These are phyloP conservation scores for Campopleginae sp. DNA, from an alignment of 2,888 invertebrate species.

Conservation along the genomic window DNA sequence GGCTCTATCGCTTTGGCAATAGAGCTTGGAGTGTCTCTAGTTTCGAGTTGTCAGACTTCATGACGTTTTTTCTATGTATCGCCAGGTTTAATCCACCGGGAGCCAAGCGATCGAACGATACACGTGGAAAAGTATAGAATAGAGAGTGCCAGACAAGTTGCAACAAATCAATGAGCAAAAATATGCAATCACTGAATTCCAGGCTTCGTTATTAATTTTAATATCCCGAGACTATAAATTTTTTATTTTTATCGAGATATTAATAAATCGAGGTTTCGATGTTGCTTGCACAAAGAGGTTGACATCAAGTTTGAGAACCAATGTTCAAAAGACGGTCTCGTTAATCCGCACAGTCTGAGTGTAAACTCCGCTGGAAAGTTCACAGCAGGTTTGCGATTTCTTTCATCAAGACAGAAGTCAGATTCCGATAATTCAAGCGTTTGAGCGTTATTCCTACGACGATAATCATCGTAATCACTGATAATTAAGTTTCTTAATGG, in stretches of 20 bases:
- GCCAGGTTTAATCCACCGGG: constrained; percentile 24
- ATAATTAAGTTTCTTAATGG: not conserved
- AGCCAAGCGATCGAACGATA: constrained; percentile 58
- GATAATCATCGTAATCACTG: constrained; percentile 7
- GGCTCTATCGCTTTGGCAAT: constrained; percentile 29
- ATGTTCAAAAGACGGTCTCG: not conserved
- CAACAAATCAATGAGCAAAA: constrained; percentile 39
- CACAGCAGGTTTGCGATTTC: constrained; percentile 18
- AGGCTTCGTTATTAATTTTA: not conserved
- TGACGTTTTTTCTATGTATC: constrained; percentile 41
- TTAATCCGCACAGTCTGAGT: constrained; percentile 19
- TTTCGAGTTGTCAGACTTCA: constrained; percentile 44
- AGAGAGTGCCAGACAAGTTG: not conserved
- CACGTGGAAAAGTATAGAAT: constrained; percentile 51
- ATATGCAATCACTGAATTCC: constrained; percentile 18
- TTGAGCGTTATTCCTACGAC: not conserved
- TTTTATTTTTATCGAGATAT: not conserved
- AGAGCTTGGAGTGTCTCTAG: constrained; percentile 22
- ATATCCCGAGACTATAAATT: not conserved
- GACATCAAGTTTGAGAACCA: not conserved
- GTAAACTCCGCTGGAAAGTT: constrained; percentile 30
- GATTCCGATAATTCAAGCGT: not conserved
- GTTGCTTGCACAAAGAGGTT: not conserved
- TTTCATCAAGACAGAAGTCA: not conserved
- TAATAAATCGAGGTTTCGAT: not conserved